Conservation (phyloP, 2,888 invertebrate genomes). For the Apoda limacodes region DNA sequence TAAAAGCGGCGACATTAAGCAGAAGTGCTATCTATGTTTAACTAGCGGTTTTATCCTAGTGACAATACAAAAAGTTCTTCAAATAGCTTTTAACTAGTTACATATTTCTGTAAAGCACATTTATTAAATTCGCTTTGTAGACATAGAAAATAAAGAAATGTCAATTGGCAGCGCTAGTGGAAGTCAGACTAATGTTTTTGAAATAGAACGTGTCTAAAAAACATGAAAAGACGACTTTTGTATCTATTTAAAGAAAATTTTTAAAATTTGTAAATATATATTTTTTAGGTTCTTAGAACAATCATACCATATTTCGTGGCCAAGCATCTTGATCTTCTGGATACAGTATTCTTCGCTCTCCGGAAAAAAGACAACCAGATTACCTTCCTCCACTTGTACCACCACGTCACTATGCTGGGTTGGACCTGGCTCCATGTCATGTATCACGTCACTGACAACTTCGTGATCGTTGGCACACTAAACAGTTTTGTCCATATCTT, state of each 20-base stretch:
- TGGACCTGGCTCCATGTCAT: slow-evolving; percentile 83
- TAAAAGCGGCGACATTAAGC: too few relatives aligned
- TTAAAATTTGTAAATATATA: background rate
- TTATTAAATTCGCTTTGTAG: too few relatives aligned
- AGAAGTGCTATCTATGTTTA: too few relatives aligned
- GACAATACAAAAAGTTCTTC: too few relatives aligned
- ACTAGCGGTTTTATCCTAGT: too few relatives aligned
- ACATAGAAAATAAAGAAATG: too few relatives aligned
- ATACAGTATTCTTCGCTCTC: slow-evolving; percentile 89
- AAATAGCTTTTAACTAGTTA: too few relatives aligned
- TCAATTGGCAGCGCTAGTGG: too few relatives aligned
- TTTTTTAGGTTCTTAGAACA: slow-evolving; percentile 40
- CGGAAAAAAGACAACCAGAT: slow-evolving; percentile 84
- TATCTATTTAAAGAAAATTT: slow-evolving; percentile 1
- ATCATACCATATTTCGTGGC: slow-evolving; percentile 82
- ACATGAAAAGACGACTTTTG: too few relatives aligned
- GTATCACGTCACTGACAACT: slow-evolving; percentile 82
- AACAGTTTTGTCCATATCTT: slow-evolving; percentile 84
- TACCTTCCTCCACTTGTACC: slow-evolving; percentile 89
- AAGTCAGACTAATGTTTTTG: too few relatives aligned
- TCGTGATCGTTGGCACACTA: slow-evolving; percentile 77
- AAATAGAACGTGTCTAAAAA: too few relatives aligned
- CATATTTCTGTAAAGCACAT: too few relatives aligned
- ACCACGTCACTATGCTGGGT: slow-evolving; percentile 83
- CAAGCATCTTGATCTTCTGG: slow-evolving; percentile 81